Percentiles rank a stretch among this genome's conserved stretches.
Evolutionary conservation across 2,113 vertebrate genomes (phyloP).

Genomic region (Oxyura jamaicensis): DNA sequence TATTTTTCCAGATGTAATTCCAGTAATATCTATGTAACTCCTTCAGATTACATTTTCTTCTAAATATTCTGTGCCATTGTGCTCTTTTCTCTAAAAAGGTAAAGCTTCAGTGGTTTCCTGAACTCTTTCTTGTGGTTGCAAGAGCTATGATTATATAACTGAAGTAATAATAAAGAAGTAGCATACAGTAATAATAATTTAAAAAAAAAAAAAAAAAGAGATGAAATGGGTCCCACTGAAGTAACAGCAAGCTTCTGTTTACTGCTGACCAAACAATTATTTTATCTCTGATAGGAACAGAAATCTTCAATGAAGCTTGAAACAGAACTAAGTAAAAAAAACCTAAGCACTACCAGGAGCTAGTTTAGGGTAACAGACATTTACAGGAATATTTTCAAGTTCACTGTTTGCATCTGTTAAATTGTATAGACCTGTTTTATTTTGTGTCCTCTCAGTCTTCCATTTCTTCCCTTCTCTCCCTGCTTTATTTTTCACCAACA

Average conservation of each 20-base stretch:
- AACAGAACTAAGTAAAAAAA: neutral
- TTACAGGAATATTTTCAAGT: neutral
- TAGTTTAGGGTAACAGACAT: neutral
- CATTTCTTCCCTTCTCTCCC: neutral
- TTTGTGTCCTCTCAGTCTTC: neutral
- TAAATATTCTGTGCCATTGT: neutral
- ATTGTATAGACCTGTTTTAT: neutral
- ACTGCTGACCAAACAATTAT: neutral
- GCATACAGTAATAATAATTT: neutral
- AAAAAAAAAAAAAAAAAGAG: neutral
- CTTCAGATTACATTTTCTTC: neutral
- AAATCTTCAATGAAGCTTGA: neutral
- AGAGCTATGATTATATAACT: neutral
- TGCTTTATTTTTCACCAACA: neutral
- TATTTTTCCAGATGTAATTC: neutral
- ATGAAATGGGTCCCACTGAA: neutral
- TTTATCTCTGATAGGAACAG: neutral
- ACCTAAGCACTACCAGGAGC: neutral
- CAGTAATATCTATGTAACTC: neutral
- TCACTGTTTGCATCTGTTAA: neutral
- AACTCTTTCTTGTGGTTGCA: neutral
- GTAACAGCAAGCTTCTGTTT: neutral
- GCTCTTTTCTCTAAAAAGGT: neutral
- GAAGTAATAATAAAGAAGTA: neutral
- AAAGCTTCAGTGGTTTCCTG: neutral